Evolutionary conservation across 2,113 vertebrate genomes (phyloP), one percentile per base, ranked within the genome.

Genomic region (Hymenochirus boettgeri): DNA sequence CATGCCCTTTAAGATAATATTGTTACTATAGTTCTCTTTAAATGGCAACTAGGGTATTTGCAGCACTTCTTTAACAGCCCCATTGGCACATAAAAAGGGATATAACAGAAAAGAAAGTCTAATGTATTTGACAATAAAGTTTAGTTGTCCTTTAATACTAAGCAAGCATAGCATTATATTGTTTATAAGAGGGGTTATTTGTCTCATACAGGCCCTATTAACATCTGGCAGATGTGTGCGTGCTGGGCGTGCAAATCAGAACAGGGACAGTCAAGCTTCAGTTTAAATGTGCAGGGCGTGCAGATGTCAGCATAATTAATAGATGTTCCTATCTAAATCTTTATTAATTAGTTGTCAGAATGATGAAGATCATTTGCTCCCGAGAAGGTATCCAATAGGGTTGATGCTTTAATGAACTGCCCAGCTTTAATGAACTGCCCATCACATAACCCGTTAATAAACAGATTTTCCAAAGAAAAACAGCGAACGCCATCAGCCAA

Each of bases 361-460:
- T 42, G 39, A 42, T 42, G 17, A 42, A 42, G 39, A 42, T 17
- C n/a, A 4, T 42, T 42, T 42, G 39, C 39, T 42, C 39, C 39
- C n/a, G 39, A 42, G 39, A 2, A 42, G 39, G 13, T 42, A n/a
- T 42, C 39, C 39, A 42, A 42, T 17, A n/a, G 39, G 39, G 17
- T 42, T 42, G 39, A 42, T 42, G 39, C 39, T 42, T n/a, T 42
- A 42, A 42, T 42, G 39, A 42, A 42, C n/a, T n/a, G n/a, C n/a
- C n/a, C n/a, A n/a, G n/a, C n/a, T n/a, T n/a, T 42, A 42, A 42
- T 42, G 39, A 42, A 42, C 13, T 15, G n/a, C 6, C 6, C n/a
- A 17, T 42, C 39, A 13, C 39, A 42, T 15, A 42, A 42, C 39
- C 39, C 39, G n/a, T 42, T 42, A 42, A 42, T 42, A 42, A 42